Base-by-base conservation (phyloP, 2,797 vertebrate species). In the Hozukius guyotensis region DNA sequence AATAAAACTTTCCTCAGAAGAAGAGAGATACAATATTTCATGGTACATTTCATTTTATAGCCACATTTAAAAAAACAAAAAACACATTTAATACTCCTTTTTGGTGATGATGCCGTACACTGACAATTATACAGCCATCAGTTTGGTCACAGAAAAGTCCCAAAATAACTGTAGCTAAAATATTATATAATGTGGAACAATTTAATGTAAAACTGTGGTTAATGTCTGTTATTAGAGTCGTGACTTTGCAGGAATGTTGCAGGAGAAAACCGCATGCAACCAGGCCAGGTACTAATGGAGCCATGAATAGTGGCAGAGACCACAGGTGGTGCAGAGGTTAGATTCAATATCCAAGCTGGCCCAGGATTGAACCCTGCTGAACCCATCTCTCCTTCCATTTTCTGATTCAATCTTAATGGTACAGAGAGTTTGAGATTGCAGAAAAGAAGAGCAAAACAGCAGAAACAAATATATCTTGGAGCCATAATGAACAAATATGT, bases 231-330 rank as follows among this genome's bases (percentile, higher is more conserved):
- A 42, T 29, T 72, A 18, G 53, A 62, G 36, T 55, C 1, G 6
- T 78, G 36, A 25, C 73, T 81, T 70, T 75, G 27, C 27, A 72
- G 27, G 52, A 71, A 72, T 77, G 63, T 84, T 78, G 9, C 22
- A 32, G 32, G 20, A 84, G 52, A 68, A 71, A 80, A 61, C 12
- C 0, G 6, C 24, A 12, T 4, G 13, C 55, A 71, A 68, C 18
- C 22, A 68, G 72, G 72, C 81, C 75, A 74, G 64, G 64, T 20
- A 67, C 78, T 77, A 87, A 85, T 84, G 87, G 78, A 81, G 65
- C 22, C 34, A 76, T 83, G 61, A 79, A 72, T 79, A 42, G 62
- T 80, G 63, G 71, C 72, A 72, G 52, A 6, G 36, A 78, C 74
- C 31, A 73, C 59, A 53, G 27, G 52, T 73, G 72, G 53, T 80